Conservation (phyloP, 2,888 invertebrate species). For the Taenaris catops region DNA sequence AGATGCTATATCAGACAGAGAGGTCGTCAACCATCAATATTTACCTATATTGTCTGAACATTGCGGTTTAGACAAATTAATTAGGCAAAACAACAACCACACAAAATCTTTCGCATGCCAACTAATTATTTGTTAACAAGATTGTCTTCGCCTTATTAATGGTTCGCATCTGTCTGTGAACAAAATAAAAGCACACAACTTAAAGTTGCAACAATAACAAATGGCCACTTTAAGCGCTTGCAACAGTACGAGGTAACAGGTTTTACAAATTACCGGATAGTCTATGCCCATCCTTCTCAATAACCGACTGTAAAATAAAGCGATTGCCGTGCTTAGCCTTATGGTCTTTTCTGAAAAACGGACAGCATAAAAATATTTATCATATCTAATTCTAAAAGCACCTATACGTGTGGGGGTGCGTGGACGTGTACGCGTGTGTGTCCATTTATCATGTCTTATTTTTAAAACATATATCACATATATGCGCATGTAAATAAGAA, state of each 20-base stretch:
- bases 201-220: slow-evolving; percentile 33
- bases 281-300: slow-evolving; percentile 29
- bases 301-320: slow-evolving; percentile 40
- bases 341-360: slow-evolving; percentile 28
- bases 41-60: too few species aligned
- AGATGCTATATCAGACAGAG: too few species aligned
- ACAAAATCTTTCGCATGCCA: background rate
- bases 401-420: too few species aligned
- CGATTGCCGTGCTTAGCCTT: slow-evolving; percentile 21
- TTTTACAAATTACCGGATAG: slow-evolving; percentile 40
- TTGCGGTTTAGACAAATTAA: background rate
- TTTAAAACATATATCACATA: too few species aligned
- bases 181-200: slow-evolving; percentile 19
- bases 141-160: slow-evolving; percentile 12
- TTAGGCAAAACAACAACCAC: slow-evolving; percentile 4
- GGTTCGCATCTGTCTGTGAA: slow-evolving; percentile 15
- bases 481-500: too few species aligned
- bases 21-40: too few species aligned
- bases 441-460: too few species aligned
- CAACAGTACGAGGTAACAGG: slow-evolving; percentile 38
- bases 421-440: too few species aligned
- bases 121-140: slow-evolving; percentile 12
- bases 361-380: too few species aligned
- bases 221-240: slow-evolving; percentile 34
- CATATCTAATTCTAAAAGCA: too few species aligned